Evolutionary conservation across 2,888 invertebrate genomes (phyloP), one percentile per base, ranked within the genome.

Genomic region (Rhagonycha lutea): DNA sequence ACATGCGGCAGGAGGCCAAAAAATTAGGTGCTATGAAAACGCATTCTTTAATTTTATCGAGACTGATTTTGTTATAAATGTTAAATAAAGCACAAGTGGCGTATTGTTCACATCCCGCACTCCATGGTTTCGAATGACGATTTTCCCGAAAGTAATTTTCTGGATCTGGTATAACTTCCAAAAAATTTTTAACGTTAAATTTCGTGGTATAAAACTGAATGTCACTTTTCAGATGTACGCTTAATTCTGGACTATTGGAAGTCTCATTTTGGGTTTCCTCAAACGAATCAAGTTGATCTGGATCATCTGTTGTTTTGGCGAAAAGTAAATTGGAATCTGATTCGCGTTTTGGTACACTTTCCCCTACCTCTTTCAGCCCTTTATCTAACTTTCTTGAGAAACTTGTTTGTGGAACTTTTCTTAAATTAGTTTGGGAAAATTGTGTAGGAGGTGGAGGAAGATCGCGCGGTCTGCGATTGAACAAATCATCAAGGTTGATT

Each of bases 141-240:
- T 32, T 85, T 72, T 84, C 78, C 10, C 74, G 74, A 78, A 85
- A 87, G 71, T 80, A 71, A 47, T 79, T 79, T 4, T 83, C 72
- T 0, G 85, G 85, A 76, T 86, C 79, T 4, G 86, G 85, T 74
- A 86, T 81, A 14, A 77, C 76, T 76, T 84, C 81, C 47, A 86
- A 74, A 79, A 83, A 86, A 65, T 80, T 78, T 5, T 85, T 77
- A 8, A 84, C 61, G 29, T 80, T 78, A 71, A 85, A 85, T 23
- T 81, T 75, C 7, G 70, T 77, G 26, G 80, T 84, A 72, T 84
- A 87, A 12, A 78, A 73, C 0, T 79, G 78, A 1, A 82, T 70
- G 62, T 82, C 81, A 18, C 82, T 81, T 12, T 32, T 32, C 4
- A 4, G 4, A 12, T 12, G 4, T 4, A 11, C 11, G 3, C 80